These are phyloP conservation scores for Peribatodes rhomboidaria DNA, from an alignment of 2,888 invertebrate species.

Conservation along the genomic window DNA sequence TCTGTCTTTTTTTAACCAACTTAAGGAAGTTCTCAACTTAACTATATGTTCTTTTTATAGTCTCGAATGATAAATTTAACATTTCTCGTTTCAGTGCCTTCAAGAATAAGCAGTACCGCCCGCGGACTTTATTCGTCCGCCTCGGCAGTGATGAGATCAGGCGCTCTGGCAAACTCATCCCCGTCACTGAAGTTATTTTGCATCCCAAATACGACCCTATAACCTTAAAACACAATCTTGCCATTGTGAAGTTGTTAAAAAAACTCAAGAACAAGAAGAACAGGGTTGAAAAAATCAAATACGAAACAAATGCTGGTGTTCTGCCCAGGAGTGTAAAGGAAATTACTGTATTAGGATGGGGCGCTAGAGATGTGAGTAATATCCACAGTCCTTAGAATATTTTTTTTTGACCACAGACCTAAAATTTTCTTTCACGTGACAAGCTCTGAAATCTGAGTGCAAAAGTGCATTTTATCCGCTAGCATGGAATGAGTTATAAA, in stretches of 20 bases:
- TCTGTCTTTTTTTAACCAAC: too few species aligned
- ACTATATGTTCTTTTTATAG: too few species aligned
- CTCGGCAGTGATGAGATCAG: conserved; percentile 56
- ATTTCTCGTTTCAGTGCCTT: conserved; percentile 45
- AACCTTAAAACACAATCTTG: conserved; percentile 58
- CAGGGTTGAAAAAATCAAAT: conserved; percentile 54
- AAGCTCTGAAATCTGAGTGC: too few species aligned
- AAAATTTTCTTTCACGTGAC: too few species aligned
- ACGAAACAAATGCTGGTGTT: conserved; percentile 41
- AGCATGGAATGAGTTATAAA: too few species aligned
- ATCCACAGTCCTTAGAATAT: too few species aligned
- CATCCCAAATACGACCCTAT: conserved; percentile 56
- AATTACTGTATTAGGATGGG: conserved; percentile 64
- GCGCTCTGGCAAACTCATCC: conserved; percentile 51
- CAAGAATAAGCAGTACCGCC: conserved; percentile 44
- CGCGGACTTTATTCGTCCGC: conserved; percentile 50
- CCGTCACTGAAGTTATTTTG: conserved; percentile 50
- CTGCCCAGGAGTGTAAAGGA: conserved; percentile 31
- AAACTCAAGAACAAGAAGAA: conserved; percentile 41
- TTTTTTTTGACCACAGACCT: too few species aligned
- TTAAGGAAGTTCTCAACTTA: too few species aligned
- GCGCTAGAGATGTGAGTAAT: conserved; percentile 52
- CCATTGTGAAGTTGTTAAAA: conserved; percentile 49
- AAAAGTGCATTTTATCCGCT: too few species aligned
- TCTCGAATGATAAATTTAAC: neutral